Evolutionary conservation across 2,113 vertebrate genomes (phyloP).

Genomic region (Chamaetylas fuelleborni): DNA sequence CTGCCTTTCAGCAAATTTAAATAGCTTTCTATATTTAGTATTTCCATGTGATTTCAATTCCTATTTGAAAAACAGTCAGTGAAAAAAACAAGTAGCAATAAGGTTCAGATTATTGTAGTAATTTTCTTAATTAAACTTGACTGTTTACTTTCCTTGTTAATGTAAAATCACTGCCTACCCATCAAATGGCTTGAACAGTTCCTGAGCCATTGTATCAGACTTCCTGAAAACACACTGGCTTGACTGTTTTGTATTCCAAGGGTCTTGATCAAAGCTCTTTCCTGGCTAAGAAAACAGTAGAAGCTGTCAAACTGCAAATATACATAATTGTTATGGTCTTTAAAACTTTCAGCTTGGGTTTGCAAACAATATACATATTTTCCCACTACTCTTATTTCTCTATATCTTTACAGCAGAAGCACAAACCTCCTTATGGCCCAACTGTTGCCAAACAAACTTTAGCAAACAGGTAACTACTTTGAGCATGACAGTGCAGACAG

Average conservation of each 20-base stretch:
- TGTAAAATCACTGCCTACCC: slow-evolving; percentile 30
- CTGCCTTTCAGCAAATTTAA: background rate
- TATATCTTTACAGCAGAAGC: background rate
- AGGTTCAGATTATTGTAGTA: background rate
- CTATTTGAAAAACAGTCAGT: background rate
- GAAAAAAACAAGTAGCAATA: background rate
- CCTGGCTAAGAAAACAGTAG: slow-evolving; percentile 66
- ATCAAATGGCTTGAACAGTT: slow-evolving; percentile 52
- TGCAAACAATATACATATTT: background rate
- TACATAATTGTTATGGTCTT: background rate
- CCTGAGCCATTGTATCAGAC: slow-evolving; percentile 45
- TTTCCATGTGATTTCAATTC: background rate
- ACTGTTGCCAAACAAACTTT: background rate
- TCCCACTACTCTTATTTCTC: background rate
- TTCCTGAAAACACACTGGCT: background rate
- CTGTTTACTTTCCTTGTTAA: background rate
- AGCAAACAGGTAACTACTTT: background rate
- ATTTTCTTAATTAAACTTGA: background rate
- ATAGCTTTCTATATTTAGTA: background rate
- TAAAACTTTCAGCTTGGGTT: background rate
- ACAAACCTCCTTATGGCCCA: background rate
- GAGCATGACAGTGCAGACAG: background rate
- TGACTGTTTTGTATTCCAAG: slow-evolving; percentile 54
- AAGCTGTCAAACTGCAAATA: slow-evolving; percentile 37
- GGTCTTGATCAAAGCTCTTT: slow-evolving; percentile 21